phyloP scores from a whole-genome alignment of 2,797 vertebrate species.

The Rhinophrynus dorsalis region DNA sequence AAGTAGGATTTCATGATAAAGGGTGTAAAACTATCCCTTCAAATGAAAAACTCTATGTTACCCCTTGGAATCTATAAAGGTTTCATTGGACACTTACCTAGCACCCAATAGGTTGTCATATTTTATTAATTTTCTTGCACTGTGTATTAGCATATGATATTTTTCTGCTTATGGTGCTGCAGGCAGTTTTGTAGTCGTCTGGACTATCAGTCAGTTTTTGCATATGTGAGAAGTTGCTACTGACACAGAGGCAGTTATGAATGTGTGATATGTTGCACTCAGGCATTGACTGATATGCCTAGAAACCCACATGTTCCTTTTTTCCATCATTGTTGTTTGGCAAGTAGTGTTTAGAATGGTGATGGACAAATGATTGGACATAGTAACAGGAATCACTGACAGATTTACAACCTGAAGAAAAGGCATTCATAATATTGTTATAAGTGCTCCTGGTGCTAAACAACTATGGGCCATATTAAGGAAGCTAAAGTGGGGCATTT shows the following conservation, averaged over 20 bases:
- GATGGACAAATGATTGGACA: not conserved
- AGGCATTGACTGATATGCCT: not conserved
- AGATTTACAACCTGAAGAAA: no score
- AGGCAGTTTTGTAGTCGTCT: not conserved
- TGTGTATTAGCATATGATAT: not conserved
- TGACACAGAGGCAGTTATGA: not conserved
- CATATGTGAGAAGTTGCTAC: slow-evolving; percentile 9
- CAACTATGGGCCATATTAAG: no score
- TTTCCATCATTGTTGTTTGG: not conserved
- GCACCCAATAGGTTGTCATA: no score
- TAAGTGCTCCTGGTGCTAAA: no score
- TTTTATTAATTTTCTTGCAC: no score
- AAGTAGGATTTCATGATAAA: no score
- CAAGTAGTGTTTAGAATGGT: not conserved
- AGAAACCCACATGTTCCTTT: not conserved
- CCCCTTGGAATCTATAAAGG: no score
- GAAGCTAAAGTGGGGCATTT: no score
- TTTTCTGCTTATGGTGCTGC: not conserved
- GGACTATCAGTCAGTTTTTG: not conserved
- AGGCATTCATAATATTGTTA: no score
- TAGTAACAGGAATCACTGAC: not conserved
- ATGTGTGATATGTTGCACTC: not conserved
- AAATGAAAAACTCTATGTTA: no score
- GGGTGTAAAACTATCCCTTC: no score
- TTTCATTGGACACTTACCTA: no score